Conservation (phyloP, 64 coral and sea anemone genomes). For the Astreopora myriophthalma region DNA sequence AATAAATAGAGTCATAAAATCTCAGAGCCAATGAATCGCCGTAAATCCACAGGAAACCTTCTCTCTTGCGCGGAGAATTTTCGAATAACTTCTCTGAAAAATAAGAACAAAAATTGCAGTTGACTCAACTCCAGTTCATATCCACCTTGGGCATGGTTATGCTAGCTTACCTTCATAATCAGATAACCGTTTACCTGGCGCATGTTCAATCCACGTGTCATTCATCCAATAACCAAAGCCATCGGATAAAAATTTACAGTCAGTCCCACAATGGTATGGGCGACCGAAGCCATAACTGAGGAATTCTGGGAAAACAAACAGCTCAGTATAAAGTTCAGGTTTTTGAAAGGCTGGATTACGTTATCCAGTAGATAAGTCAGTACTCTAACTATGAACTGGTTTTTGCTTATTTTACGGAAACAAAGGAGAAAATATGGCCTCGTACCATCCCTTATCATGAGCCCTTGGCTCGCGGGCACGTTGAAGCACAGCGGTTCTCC, state of each 20-base stretch:
- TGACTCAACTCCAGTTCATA: background rate
- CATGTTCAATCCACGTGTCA: conserved; percentile 16
- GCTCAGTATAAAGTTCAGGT: too few relatives aligned
- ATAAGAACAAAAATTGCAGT: background rate
- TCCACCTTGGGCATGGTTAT: background rate
- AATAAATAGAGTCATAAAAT: conserved; percentile 63
- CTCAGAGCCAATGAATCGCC: conserved; percentile 74
- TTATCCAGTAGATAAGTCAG: too few relatives aligned
- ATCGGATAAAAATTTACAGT: conserved; percentile 49
- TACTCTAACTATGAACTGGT: too few relatives aligned
- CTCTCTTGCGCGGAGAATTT: conserved; percentile 19
- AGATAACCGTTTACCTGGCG: background rate
- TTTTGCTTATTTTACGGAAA: too few relatives aligned
- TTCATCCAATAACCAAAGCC: conserved; percentile 59
- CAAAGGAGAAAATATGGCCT: background rate
- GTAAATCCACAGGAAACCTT: conserved; percentile 83
- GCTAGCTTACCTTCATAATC: background rate
- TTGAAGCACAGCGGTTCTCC: conserved; percentile 23
- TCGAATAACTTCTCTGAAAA: conserved; percentile 33
- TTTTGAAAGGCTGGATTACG: too few relatives aligned
- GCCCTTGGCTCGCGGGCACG: conserved; percentile 29
- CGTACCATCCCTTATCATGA: conserved; percentile 55
- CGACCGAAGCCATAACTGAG: conserved; percentile 18
- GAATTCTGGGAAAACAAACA: too few relatives aligned
- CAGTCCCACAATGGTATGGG: conserved; percentile 13